Evolutionary conservation across 92 coral and sea anemone species (phyloP), one percentile per base, ranked within the genome.

Genomic region (Zoanthus solanderi): DNA sequence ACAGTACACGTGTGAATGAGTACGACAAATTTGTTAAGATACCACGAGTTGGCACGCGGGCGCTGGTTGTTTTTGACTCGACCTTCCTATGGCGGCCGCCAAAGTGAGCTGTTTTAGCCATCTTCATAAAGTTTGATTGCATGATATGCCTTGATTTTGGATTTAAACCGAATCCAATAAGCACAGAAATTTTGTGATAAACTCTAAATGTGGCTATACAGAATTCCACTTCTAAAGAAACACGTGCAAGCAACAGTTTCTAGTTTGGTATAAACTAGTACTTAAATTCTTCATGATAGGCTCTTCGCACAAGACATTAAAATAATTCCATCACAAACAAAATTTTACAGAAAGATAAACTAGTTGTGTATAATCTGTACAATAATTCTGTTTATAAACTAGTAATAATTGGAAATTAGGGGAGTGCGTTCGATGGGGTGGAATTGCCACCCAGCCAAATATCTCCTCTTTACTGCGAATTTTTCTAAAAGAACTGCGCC

Each of bases 1-100:
- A 34, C 71, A 29, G 71, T 65, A 65, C 28, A 65, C 71, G 71
- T 71, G 75, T 71, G 75, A 71, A 71, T 71, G 75, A 71, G 75
- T 28, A 29, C 75, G 11, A 71, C 32, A 71, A 71, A 71, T 29
- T 71, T 71, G 44, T 71, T 71, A 71, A 71, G 75, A 71, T 8
- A 71, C 75, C 75, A 12, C 75, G 75, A 71, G 75, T 44, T 71
- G 75, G 12, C 75, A 16, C 44, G 75, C 75, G 32, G 71, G 71
- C 23, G 23, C 23, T 23, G 23, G 23, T 23, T 10, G 1, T 18
- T 61, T 13, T 61, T 61, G 54, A 50, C 54, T 50, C 54, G 54
- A 50, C 54, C 6, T 5, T 5, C 54, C 23, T 23, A 50, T 50
- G 54, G 54, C 54, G 54, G 54, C 54, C 54, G 54, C 54, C 10